Conservation (phyloP, 1,140 invertebrate species). For the Drosophila lacteicornis region DNA sequence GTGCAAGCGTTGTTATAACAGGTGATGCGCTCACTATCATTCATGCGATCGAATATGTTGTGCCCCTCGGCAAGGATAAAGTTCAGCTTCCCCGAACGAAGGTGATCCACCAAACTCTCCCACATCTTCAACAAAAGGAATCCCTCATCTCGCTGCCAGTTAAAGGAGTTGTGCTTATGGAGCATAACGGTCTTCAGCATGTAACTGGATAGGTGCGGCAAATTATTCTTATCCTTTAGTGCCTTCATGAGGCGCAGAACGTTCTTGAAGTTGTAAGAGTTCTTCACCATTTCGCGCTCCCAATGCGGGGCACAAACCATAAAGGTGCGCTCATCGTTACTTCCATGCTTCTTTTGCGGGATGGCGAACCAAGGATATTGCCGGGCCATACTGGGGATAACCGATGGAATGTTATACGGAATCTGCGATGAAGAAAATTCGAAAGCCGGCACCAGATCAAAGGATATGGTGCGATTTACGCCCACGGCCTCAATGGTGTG, state of each 20-base stretch:
- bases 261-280: slow-evolving; percentile 28
- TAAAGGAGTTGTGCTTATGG: neutral
- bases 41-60: slow-evolving; percentile 47
- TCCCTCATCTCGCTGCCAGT: slow-evolving; percentile 9
- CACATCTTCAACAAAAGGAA: slow-evolving; percentile 29
- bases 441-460: slow-evolving; percentile 41
- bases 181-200: slow-evolving; percentile 51
- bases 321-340: slow-evolving; percentile 17
- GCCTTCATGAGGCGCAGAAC: slow-evolving; percentile 20
- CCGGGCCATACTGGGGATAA: neutral
- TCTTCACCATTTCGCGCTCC: slow-evolving; percentile 37
- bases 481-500: slow-evolving; percentile 22
- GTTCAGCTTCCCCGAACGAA: neutral
- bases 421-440: slow-evolving; percentile 2
- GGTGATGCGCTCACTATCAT: neutral
- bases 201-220: slow-evolving; percentile 42
- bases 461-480: slow-evolving; percentile 3
- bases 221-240: slow-evolving; percentile 22
- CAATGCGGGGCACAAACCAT: slow-evolving; percentile 47
- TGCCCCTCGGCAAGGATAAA: slow-evolving; percentile 11
- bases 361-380: slow-evolving; percentile 27
- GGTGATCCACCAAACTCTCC: slow-evolving; percentile 1
- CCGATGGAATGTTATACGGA: neutral
- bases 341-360: slow-evolving; percentile 18
- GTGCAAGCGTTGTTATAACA: neutral